phyloP scores from a whole-genome alignment of 1,140 invertebrate species.

The Dryas iulia region DNA sequence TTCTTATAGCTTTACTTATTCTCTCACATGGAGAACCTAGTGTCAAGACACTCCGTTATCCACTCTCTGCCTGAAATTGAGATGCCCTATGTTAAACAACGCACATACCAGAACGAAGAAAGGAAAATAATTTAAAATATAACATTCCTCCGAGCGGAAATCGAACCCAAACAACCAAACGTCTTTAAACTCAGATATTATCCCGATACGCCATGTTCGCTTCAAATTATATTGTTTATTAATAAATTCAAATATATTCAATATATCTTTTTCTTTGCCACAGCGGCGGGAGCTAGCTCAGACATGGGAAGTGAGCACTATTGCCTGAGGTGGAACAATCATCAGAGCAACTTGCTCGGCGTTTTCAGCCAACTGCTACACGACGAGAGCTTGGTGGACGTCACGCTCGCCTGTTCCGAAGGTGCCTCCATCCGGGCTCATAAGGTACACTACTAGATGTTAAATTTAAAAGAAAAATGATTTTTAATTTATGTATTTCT shows the following conservation, averaged over 20 bases:
- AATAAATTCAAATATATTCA: not conserved
- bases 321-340: conserved; percentile 97
- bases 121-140: no score
- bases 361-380: conserved; percentile 96
- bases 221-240: no score
- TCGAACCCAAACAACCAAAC: no score
- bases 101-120: no score
- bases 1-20: no score
- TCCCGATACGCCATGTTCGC: no score
- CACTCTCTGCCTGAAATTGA: no score
- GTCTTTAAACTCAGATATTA: no score
- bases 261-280: not conserved
- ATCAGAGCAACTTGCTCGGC: conserved; percentile 96
- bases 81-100: no score
- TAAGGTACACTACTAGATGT: conserved; percentile 81
- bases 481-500: not conserved
- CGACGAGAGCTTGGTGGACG: conserved; percentile 96
- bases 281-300: conserved; percentile 92
- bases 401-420: conserved; percentile 96
- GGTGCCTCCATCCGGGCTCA: conserved; percentile 96
- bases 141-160: no score
- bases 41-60: no score
- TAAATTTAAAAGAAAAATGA: not conserved
- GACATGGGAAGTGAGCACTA: conserved; percentile 97
- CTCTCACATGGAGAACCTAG: no score